Evolutionary conservation across 2,113 vertebrate species (phyloP), one percentile per base, ranked within the genome.

Genomic region (Carassius gibelio): DNA sequence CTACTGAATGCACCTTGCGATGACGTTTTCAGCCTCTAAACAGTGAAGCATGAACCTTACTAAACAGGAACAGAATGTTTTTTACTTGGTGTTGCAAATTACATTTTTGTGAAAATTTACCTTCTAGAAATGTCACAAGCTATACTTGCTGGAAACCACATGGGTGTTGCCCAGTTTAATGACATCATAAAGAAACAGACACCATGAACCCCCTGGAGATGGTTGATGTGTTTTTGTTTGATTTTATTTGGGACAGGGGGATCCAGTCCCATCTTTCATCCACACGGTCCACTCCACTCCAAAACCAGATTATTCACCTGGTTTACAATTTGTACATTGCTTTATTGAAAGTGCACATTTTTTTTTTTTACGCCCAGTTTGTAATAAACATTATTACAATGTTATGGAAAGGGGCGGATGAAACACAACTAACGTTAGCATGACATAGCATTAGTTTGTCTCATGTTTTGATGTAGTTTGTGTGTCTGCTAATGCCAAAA

Each of bases 291-390:
- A 85, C 75, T 85, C 84, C 61, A 69, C 30, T 50, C n/a, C 64
- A 76, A 82, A 69, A 52, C 64, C 66, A 52, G 45, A 80, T 26
- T 11, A 72, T 86, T 64, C 15, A 69, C n/a, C 80, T 42, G 57
- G 26, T 79, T 86, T 84, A 87, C 84, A 90, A 88, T 84, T 75
- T 84, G 68, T 87, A 90, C 86, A 86, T 85, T 82, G 87, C 81
- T 83, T 83, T 75, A 34, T 88, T 59, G 84, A 90, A 90, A 90
- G 87, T 90, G 89, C 89, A 89, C 86, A n/a, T n/a, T 26, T 88
- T 87, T 84, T 45, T 45, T 57, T 87, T 50, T 83, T 34, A 71
- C 75, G 75, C 38, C 75, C 75, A 75, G 45, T 75, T 82, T 78
- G 57, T 64, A 89, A 87, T 82, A 76, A 83, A 82, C 75, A 64